Evolutionary conservation across 30 jellyfish, hydroid and myxozoan species (phyloP), one percentile per base, ranked within the genome.

Genomic region (Nemopilema nomurai): DNA sequence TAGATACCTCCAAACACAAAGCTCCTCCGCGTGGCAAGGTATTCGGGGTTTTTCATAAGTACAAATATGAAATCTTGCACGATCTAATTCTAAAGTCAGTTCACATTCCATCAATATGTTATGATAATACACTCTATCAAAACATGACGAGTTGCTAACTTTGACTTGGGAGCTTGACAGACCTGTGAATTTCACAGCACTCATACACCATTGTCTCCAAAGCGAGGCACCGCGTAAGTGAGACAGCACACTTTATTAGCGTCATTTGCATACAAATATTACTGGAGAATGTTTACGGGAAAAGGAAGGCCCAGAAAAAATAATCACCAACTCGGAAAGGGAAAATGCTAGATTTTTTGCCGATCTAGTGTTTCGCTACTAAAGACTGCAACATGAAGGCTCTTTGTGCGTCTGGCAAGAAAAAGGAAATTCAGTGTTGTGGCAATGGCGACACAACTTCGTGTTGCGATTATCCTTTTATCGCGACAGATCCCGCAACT

Each of bases 321-420:
- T 6, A 3, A 3, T 41, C 57, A 41, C 57, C 57, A 41, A 13
- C 13, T n/a, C n/a, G n/a, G n/a, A 13, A 3, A 3, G 57, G 57
- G 57, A 41, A 41, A 41, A 41, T 41, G 57, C 13, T 13, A 41
- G 57, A 6, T 41, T 41, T 13, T 13, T 3, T 41, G 6, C 9
- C 57, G 9, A 41, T 6, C 57, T 41, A 41, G 13, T 13, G 6
- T 6, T 41, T 41, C 13, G 6, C 57, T 41, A 3, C 13, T 41
- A 41, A 3, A 41, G 13, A 41, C 13, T 3, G 57, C 57, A 41
- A 41, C n/a, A 83, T 83, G 91, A 83, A 83, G 86, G 71, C 91
- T n/a, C 79, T 83, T 29, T 83, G 91, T 64, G 85, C 84, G 17
- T 80, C 86, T 49, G 91, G 91, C 18, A 75, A 83, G 51, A 71